Base-by-base conservation (phyloP, 2,113 vertebrate genomes). In the Chauna torquata region DNA sequence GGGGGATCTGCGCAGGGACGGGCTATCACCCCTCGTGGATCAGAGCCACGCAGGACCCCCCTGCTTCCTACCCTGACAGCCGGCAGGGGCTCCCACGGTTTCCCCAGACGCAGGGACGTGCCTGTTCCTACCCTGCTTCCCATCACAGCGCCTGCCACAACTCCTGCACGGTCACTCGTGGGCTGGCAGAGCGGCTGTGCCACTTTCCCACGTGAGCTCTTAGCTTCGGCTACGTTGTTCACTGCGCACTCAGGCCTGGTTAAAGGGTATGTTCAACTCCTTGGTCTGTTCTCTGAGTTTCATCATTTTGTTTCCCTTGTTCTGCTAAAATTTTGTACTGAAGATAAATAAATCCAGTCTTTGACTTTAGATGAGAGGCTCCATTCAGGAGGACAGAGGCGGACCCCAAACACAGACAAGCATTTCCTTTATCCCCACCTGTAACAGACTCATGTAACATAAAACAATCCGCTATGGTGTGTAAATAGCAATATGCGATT, bases 121-220 rank as follows among this genome's bases (percentile, higher is more conserved):
- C 54, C 23, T 3, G 20, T 9, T 54, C 50, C 9, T 16, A 42
- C 6, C 36, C 9, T 0, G 0, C 16, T 36, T 42, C 27, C 45
- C 78, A 12, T 1, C 24, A 22, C 16, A 5, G 34, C 2, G 2
- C 28, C 38, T n/a, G 45, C 23, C 38, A 8, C 17, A 12, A 24
- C 12, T 1, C 2, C 36, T 19, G 47, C 68, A 12, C 30, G 2
- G 66, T 30, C 47, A 4, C 40, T 27, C 22, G 24, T 6, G 32
- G 47, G 59, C 54, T 55, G 38, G 44, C 50, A 74, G 55, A 32
- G 54, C 1, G 1, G 66, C 83, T 8, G 27, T 15, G 23, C 17
- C 3, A 3, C 55, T 11, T 8, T 1, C 61, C 69, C 50, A 4
- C 2, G 13, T 1, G 12, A 95, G 86, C 25, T 14, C 49, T 40